Percentiles rank a stretch among this genome's conserved stretches.
Evolutionary conservation across 2,888 invertebrate species (phyloP).

Genomic region (Bellardia pandia): DNA sequence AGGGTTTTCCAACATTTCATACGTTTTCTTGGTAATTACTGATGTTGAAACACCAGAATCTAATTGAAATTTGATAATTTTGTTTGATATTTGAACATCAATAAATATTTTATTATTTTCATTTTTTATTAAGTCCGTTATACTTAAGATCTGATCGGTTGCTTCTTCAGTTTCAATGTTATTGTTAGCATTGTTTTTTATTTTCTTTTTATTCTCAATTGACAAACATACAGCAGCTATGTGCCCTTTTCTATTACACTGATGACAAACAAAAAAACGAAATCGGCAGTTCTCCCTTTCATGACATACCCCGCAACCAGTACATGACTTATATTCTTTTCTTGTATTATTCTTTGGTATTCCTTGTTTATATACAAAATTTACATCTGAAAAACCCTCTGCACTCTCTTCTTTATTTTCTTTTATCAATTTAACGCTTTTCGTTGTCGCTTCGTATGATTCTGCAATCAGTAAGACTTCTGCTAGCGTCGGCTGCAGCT

Average conservation of each 20-base stretch:
- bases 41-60: conserved; percentile 31
- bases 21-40: conserved; percentile 23
- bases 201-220: neutral
- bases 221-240: conserved; percentile 21
- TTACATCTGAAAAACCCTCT: neutral
- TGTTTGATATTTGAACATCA: conserved; percentile 7
- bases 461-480: conserved; percentile 53
- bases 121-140: conserved; percentile 6
- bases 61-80: conserved; percentile 34
- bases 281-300: conserved; percentile 28
- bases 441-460: conserved; percentile 51
- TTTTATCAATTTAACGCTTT: conserved; percentile 33
- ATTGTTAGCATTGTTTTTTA: neutral
- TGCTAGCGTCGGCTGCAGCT: conserved; percentile 45
- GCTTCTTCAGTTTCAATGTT: neutral
- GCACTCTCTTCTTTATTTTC: conserved; percentile 25
- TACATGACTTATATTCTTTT: conserved; percentile 9
- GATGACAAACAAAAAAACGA: conserved; percentile 11
- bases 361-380: no score
- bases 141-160: conserved; percentile 5
- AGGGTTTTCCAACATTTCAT: neutral
- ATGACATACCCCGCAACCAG: neutral
- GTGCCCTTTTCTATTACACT: conserved; percentile 13
- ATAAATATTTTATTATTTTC: conserved; percentile 34
- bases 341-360: conserved; percentile 12